Evolutionary conservation across 2,888 invertebrate species (phyloP).

Genomic region (Cephonodes hylas): DNA sequence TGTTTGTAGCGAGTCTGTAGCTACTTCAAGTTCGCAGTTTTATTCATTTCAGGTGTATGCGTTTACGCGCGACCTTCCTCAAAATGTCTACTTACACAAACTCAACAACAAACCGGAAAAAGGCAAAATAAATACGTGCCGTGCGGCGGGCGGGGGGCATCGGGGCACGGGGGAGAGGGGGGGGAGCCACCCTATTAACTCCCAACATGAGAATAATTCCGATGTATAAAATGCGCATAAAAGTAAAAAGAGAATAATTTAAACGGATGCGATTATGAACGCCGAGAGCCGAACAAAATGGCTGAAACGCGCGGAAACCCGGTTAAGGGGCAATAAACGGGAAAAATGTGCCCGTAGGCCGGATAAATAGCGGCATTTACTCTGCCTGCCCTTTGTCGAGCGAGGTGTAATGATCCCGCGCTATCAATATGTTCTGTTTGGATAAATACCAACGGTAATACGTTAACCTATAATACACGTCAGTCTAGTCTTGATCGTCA

Average conservation of each 20-base stretch:
- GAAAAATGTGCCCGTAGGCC: neutral
- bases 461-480: too few relatives aligned
- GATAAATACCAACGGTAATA: too few relatives aligned
- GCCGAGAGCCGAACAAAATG: neutral
- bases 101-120: neutral
- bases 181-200: neutral
- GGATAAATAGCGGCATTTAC: neutral
- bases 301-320: neutral
- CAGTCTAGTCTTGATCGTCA: too few relatives aligned
- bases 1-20: too few relatives aligned
- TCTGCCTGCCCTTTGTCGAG: neutral
- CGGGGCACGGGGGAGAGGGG: neutral
- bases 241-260: constrained; percentile 1
- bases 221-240: neutral
- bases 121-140: neutral
- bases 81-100: neutral
- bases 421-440: neutral
- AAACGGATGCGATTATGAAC: neutral
- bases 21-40: too few relatives aligned
- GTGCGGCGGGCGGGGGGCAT: neutral
- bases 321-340: neutral
- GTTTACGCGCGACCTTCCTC: neutral
- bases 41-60: neutral
- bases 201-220: neutral
- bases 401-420: neutral